Base-by-base conservation (phyloP, 2,113 vertebrate species). In the Lipophrys pholis region DNA sequence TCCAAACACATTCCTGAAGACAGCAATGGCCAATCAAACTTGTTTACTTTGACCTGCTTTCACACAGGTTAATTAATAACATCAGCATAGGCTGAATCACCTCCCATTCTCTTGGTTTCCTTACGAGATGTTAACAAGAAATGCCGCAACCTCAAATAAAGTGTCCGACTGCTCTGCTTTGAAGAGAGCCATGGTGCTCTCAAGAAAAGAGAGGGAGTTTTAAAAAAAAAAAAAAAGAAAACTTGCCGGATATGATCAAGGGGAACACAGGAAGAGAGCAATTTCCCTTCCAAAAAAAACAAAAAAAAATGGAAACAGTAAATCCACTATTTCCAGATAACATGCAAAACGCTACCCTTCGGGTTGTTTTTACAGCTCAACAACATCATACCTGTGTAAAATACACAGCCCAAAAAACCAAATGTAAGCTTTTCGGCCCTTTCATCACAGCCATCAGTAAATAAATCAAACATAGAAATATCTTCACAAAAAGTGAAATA, bases 61-160 rank as follows among this genome's bases (percentile, higher is more conserved):
- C 16, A 69, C 43, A 57, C 30, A 74, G 45, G 58, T 71, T 54
- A 73, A 80, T 80, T 63, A 82, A 83, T 70, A 81, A 73, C 30
- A 59, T 9, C 11, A 68, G 7, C 15, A 72, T 30, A 2, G 21
- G 59, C 40, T 75, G 30, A 57, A 51, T 16, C 11, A 54, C 49
- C 42, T 40, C 16, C 35, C 38, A 66, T 61, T 39, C 57, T 66
- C 40, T 57, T 35, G 54, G 39, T 60, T 65, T 30, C 21, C 48
- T 60, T 5, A 5, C 21, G 7, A 48, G 38, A 53, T 17, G 10
- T 16, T 52, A 5, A 51, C 73, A 81, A 79, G 64, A 85, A 77
- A 70, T 43, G 45, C 8, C 7, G 14, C 67, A 63, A 69, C 68
- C 60, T 76, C 42, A 45, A 53, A 50, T 62, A 52, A 64, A 71